A percentile compares a stretch with the other conserved stretches of the same genome.
Conservation (phyloP, 2,888 invertebrate species). For the Caradrina kadenii region DNA sequence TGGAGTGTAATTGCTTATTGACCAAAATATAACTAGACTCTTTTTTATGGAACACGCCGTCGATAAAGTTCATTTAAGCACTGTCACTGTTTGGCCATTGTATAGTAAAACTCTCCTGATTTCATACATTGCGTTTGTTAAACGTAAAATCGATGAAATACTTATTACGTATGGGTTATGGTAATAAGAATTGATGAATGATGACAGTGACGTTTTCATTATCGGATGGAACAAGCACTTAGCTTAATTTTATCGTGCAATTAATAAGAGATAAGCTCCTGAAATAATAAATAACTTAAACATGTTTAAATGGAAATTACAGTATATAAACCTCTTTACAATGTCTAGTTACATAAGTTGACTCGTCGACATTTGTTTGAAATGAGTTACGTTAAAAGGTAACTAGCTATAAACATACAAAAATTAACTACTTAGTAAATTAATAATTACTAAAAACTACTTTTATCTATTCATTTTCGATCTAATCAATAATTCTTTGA, state of each 20-base stretch:
- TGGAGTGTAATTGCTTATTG: too few relatives aligned
- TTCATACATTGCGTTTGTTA: neutral
- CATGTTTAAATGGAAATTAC: neutral
- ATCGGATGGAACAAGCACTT: conserved; percentile 18
- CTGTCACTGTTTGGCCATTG: too few relatives aligned
- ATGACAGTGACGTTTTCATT: conserved; percentile 41
- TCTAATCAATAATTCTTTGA: too few relatives aligned
- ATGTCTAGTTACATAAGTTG: neutral
- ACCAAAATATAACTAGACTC: too few relatives aligned
- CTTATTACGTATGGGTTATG: neutral
- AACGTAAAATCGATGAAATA: conserved; percentile 1
- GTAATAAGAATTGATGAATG: conserved; percentile 29
- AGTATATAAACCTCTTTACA: neutral
- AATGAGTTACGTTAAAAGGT: too few relatives aligned
- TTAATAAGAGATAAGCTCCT: conserved; percentile 23
- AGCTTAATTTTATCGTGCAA: conserved; percentile 27
- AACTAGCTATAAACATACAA: neutral
- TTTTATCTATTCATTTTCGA: too few relatives aligned
- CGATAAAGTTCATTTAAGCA: too few relatives aligned
- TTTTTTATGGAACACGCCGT: too few relatives aligned
- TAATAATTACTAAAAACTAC: neutral
- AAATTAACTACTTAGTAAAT: neutral
- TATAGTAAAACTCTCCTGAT: neutral
- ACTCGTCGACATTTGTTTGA: neutral
- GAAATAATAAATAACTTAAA: conserved; percentile 14